Evolutionary conservation across 2,888 invertebrate genomes (phyloP).

Genomic region (Mythimna ferrago): DNA sequence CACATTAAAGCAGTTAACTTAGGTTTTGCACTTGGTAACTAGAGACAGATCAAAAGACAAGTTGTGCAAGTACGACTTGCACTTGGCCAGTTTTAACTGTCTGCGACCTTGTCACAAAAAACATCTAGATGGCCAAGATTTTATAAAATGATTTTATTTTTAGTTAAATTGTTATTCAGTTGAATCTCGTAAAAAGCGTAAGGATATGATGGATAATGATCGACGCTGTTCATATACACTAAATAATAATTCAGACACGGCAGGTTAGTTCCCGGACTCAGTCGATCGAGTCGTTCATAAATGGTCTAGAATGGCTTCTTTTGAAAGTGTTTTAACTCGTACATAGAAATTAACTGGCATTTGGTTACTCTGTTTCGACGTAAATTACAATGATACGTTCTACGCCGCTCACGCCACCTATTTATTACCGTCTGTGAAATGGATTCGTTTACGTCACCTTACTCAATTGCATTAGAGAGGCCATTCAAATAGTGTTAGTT

Average conservation of each 20-base stretch:
- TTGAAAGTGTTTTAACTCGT: slow-evolving; percentile 46
- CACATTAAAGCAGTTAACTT: background rate
- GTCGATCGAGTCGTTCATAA: slow-evolving; percentile 21
- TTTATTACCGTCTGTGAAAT: slow-evolving; percentile 65
- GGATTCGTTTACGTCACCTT: slow-evolving; percentile 78
- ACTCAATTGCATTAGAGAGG: slow-evolving; percentile 80
- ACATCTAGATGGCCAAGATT: slow-evolving; percentile 60
- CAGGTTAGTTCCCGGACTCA: slow-evolving; percentile 51
- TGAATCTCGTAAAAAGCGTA: slow-evolving; percentile 19
- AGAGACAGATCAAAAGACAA: slow-evolving; percentile 19
- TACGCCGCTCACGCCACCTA: slow-evolving; percentile 47
- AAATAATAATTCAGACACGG: slow-evolving; percentile 29
- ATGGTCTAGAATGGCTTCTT: slow-evolving; percentile 30
- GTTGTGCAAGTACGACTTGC: slow-evolving; percentile 39
- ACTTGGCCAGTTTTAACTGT: slow-evolving; percentile 42
- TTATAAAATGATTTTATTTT: slow-evolving; percentile 61
- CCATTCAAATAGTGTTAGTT: slow-evolving; percentile 73
- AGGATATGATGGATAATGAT: slow-evolving; percentile 48
- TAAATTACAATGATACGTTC: slow-evolving; percentile 45
- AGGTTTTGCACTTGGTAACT: slow-evolving; percentile 5
- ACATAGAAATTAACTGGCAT: slow-evolving; percentile 39
- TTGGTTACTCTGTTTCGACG: slow-evolving; percentile 38
- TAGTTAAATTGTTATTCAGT: slow-evolving; percentile 51
- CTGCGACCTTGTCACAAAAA: slow-evolving; percentile 42
- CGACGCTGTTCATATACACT: slow-evolving; percentile 22